Evolutionary conservation across 2,888 invertebrate species (phyloP).

Genomic region (Ophion ventricosus): DNA sequence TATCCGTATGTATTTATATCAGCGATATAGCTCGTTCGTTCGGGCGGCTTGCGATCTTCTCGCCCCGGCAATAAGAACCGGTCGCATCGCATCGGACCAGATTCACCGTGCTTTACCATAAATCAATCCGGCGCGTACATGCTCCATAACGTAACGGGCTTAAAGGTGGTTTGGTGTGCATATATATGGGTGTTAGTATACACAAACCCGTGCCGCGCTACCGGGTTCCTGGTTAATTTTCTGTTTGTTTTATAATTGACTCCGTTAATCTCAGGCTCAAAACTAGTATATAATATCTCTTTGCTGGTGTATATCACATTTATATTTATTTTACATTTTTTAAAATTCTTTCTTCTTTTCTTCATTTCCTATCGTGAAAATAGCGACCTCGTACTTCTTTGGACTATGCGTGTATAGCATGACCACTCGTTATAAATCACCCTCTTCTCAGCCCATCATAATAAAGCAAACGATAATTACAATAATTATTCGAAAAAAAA

Average conservation of each 20-base stretch:
- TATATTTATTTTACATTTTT: not conserved
- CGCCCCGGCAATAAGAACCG: conserved; percentile 57
- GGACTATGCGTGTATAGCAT: conserved; percentile 13
- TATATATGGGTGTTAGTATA: not conserved
- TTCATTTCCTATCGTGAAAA: conserved; percentile 3
- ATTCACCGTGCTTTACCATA: conserved; percentile 79
- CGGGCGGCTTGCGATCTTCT: conserved; percentile 44
- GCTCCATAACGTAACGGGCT: conserved; percentile 75
- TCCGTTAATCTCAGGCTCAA: conserved; percentile 64
- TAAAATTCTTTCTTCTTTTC: not conserved
- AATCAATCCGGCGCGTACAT: conserved; percentile 72
- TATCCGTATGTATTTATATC: conserved; percentile 9
- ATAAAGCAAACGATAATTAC: conserved; percentile 45
- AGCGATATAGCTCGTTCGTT: conserved; percentile 44
- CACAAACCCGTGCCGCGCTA: conserved; percentile 71
- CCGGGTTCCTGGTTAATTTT: conserved; percentile 79
- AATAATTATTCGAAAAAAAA: conserved; percentile 22
- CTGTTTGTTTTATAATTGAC: conserved; percentile 82
- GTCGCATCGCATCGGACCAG: conserved; percentile 73
- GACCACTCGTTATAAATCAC: conserved; percentile 37
- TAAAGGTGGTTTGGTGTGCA: conserved; percentile 64
- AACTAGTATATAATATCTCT: conserved; percentile 47
- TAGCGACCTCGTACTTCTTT: conserved; percentile 5
- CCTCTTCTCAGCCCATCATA: conserved; percentile 29
- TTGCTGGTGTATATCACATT: conserved; percentile 1